Conservation (phyloP, 2,888 invertebrate species). For the Cynaeus angustus region DNA sequence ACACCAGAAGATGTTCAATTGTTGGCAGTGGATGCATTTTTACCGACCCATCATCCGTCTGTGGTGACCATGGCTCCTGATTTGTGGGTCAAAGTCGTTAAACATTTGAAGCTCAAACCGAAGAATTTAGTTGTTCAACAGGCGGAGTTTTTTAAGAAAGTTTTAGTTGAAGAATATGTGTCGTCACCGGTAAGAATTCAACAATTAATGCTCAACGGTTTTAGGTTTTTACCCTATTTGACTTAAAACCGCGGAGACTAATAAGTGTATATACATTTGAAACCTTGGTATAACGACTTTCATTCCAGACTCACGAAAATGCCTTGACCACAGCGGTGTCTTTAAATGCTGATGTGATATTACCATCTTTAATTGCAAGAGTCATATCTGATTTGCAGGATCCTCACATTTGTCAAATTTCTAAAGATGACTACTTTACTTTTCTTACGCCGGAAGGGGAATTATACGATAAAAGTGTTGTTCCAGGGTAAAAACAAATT, state of each 20-base stretch:
- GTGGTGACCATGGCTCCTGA: constrained; percentile 75
- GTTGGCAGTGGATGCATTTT: constrained; percentile 79
- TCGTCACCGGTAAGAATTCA: constrained; percentile 63
- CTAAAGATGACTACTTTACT: constrained; percentile 86
- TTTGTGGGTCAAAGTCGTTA: constrained; percentile 81
- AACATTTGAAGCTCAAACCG: constrained; percentile 76
- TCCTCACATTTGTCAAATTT: constrained; percentile 80
- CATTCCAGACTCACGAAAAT: constrained; percentile 77
- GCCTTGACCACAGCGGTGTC: constrained; percentile 82
- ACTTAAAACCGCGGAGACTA: no score
- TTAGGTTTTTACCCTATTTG: no score
- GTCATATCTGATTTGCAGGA: constrained; percentile 78
- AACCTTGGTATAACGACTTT: no score
- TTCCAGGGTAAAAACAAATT: constrained; percentile 74
- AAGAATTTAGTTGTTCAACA: constrained; percentile 76
- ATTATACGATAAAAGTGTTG: constrained; percentile 90
- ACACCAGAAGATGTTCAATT: constrained; percentile 74
- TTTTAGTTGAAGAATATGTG: constrained; percentile 76
- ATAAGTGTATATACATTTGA: not conserved
- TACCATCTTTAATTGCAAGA: constrained; percentile 78
- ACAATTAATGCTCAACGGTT: no score
- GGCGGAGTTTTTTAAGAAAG: constrained; percentile 75
- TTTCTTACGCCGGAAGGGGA: constrained; percentile 91
- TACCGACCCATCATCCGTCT: constrained; percentile 85
- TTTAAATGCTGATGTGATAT: constrained; percentile 78